Base-by-base conservation (phyloP, 1,140 invertebrate species). In the Bombus superbus region DNA sequence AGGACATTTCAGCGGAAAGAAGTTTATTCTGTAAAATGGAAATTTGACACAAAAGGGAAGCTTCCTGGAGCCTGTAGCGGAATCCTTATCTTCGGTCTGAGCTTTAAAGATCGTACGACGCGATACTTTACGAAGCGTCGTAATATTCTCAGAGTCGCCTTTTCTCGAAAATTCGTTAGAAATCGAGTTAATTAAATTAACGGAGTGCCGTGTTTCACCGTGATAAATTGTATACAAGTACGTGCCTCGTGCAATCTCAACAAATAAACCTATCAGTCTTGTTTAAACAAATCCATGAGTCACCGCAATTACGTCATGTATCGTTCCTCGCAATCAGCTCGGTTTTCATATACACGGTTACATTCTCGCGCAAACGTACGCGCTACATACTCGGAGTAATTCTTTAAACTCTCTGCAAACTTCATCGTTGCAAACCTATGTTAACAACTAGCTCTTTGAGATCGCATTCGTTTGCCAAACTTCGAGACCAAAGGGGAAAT, bases 281-380 rank as follows among this genome's bases (percentile, higher is more conserved):
- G 13, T n/a, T 81, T 59, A 42, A 81, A 59, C 44, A 35, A 81
- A 62, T 35, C 64, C n/a, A 3, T 80, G 62, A 80, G 40, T 80
- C 77, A 68, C 25, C 42, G 57, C 57, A 22, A 3, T 77, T 79
- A 22, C 38, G n/a, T 73, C 47, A 42, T 32, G 53, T 44, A 9
- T 57, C 79, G 47, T 59, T 72, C 11, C 44, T 72, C 40, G 38
- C 28, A n/a, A 53, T 59, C 47, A 13, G n/a, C 40, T 59, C 18
- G 1, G 5, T 62, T 44, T 59, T 42, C 74, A 15, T 38, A 76
- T 18, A 59, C 4, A 40, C 35, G 9, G 4, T 25, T 59, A 38
- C 47, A 59, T 25, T 28, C 25, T 18, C 42, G 73, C 3, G 22
- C 74, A 76, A 76, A 40, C 35, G 22, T 3, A 22, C 71, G 40